Evolutionary conservation across 1,140 invertebrate species (phyloP).

Genomic region (Aphelenchoides fujianensis): DNA sequence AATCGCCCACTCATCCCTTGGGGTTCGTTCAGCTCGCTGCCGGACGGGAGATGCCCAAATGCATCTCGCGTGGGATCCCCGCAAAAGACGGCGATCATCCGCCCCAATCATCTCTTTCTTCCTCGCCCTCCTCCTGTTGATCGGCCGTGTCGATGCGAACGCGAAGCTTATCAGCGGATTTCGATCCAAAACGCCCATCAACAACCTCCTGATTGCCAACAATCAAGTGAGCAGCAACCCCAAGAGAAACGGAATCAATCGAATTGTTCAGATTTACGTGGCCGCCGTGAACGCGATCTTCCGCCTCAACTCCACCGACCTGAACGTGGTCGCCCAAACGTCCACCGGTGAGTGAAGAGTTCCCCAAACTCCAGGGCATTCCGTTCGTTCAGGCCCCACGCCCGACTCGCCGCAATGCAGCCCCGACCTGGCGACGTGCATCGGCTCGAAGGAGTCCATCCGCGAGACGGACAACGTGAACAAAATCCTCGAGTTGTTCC

Average conservation of each 20-base stretch:
- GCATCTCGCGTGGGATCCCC: not conserved
- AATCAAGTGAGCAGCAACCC: constrained; percentile 34
- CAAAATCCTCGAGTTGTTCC: constrained; percentile 91
- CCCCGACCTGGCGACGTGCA: constrained; percentile 45
- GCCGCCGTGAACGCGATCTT: constrained; percentile 89
- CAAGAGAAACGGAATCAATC: constrained; percentile 11
- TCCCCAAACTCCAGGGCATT: no score
- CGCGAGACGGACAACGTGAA: constrained; percentile 80
- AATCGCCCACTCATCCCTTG: no score
- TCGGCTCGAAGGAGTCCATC: constrained; percentile 40
- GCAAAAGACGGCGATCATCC: no score
- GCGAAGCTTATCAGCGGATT: constrained; percentile 22
- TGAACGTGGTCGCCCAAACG: constrained; percentile 65
- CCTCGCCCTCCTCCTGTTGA: not conserved
- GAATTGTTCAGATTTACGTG: constrained; percentile 75
- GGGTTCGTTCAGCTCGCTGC: no score
- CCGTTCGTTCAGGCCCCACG: constrained; percentile 1
- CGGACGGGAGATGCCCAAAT: constrained; percentile 13
- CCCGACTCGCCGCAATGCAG: constrained; percentile 50
- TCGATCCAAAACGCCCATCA: constrained; percentile 34
- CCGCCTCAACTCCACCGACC: constrained; percentile 77
- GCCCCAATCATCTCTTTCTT: not conserved
- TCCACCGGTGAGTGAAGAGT: no score
- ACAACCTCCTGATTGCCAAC: constrained; percentile 42
- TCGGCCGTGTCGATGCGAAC: not conserved